Percentiles rank a stretch among this genome's conserved stretches.
These are phyloP conservation scores for Epistrophe eligans DNA, from an alignment of 2,888 invertebrate genomes.

Conservation along the genomic window DNA sequence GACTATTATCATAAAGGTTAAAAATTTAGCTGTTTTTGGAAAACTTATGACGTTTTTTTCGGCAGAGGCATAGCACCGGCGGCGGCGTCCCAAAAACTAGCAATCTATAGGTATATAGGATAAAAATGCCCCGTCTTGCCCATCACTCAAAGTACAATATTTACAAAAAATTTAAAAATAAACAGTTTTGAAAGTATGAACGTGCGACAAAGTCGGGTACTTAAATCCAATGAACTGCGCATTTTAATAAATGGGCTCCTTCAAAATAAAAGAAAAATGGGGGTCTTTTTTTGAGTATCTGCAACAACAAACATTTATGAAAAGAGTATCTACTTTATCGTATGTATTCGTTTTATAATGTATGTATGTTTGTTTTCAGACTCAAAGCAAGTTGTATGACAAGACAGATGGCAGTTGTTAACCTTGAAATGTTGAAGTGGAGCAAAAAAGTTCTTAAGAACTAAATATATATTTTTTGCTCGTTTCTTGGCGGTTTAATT, in stretches of 20 bases:
- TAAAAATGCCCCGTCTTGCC: too few species aligned
- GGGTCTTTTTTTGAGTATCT: neutral
- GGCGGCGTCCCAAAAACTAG: too few species aligned
- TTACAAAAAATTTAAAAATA: neutral
- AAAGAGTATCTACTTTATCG: neutral
- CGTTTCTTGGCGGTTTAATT: constrained; percentile 17
- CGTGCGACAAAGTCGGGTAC: too few species aligned
- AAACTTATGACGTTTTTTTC: too few species aligned
- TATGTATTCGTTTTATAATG: neutral
- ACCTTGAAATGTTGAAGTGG: constrained; percentile 58
- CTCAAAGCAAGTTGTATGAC: constrained; percentile 27
- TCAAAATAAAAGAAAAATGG: neutral
- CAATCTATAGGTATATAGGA: too few species aligned
- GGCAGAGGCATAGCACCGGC: too few species aligned
- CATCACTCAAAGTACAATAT: too few species aligned
- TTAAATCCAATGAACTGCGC: too few species aligned
- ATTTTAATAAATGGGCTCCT: neutral
- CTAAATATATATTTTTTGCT: constrained; percentile 18
- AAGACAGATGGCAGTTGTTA: constrained; percentile 58
- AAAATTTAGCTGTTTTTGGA: too few species aligned
- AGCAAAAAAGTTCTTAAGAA: constrained; percentile 50
- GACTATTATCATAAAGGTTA: too few species aligned
- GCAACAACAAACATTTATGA: neutral
- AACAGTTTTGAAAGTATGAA: neutral
- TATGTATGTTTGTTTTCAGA: neutral